These are phyloP conservation scores for Parazoanthus atlanticus DNA, from an alignment of 92 coral and sea anemone genomes.

Conservation along the genomic window DNA sequence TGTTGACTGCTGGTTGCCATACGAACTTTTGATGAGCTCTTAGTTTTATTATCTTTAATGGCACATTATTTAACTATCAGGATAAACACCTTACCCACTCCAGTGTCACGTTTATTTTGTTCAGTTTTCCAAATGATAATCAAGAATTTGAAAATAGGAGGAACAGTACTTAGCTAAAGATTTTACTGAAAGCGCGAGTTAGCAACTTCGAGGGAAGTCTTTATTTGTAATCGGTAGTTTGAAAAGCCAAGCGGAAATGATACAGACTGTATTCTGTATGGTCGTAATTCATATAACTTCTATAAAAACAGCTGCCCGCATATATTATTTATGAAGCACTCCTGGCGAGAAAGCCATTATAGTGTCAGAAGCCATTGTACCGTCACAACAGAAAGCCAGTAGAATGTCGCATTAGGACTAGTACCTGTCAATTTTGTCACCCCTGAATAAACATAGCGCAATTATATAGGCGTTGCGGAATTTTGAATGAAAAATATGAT, in stretches of 20 bases:
- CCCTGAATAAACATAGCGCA: background rate
- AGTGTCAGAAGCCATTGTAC: constrained; percentile 1
- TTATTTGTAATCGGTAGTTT: constrained; percentile 1
- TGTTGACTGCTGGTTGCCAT: constrained; percentile 21
- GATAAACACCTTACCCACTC: background rate
- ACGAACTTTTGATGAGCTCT: constrained; percentile 7
- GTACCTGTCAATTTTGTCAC: constrained; percentile 1
- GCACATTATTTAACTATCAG: background rate
- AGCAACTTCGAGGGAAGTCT: background rate
- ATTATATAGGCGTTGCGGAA: background rate
- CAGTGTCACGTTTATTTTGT: background rate
- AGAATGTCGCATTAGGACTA: background rate
- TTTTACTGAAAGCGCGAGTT: constrained; percentile 11
- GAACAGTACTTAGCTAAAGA: background rate
- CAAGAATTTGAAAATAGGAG: background rate
- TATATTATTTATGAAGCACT: background rate
- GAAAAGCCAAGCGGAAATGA: background rate
- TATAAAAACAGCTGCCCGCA: constrained; percentile 6
- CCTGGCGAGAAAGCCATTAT: constrained; percentile 44
- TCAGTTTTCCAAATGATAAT: background rate
- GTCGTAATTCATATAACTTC: background rate
- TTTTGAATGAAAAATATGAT: too few species aligned
- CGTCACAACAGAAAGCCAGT: constrained; percentile 10
- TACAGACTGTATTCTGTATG: background rate
- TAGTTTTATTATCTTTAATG: constrained; percentile 3